phyloP scores from a whole-genome alignment of 2,888 invertebrate species.

The Drosophila robusta region DNA sequence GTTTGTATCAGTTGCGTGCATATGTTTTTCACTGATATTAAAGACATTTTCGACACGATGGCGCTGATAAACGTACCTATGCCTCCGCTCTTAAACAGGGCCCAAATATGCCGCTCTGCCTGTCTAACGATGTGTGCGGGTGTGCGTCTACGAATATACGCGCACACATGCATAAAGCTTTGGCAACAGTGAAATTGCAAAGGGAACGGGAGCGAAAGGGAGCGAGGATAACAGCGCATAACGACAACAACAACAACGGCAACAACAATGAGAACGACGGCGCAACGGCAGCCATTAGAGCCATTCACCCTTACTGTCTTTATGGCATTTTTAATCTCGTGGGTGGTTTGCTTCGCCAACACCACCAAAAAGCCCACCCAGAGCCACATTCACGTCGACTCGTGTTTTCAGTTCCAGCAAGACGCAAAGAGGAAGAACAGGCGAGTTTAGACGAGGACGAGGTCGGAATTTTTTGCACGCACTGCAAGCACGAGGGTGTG shows the following conservation, averaged over 20 bases:
- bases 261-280: constrained; percentile 20
- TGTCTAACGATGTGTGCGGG: constrained; percentile 18
- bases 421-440: constrained; percentile 38
- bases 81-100: constrained; percentile 5
- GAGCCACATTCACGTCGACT: constrained; percentile 15
- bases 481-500: constrained; percentile 81
- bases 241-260: constrained; percentile 31
- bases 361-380: constrained; percentile 22
- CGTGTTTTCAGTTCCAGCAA: constrained; percentile 19
- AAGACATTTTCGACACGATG: constrained; percentile 11
- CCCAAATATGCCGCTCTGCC: constrained; percentile 1
- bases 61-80: constrained; percentile 16
- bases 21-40: constrained; percentile 22
- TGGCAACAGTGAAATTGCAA: constrained; percentile 27
- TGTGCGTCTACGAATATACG: constrained; percentile 1
- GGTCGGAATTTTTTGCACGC: constrained; percentile 73
- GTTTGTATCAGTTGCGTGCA: constrained; percentile 21
- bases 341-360: constrained; percentile 72
- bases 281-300: constrained; percentile 73
- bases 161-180: constrained; percentile 24
- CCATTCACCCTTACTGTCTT: constrained; percentile 84
- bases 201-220: constrained; percentile 26
- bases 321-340: constrained; percentile 84
- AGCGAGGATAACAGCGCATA: constrained; percentile 48
- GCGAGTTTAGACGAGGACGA: constrained; percentile 22